Conservation (phyloP, 1,140 invertebrate genomes). For the Portunus trituberculatus region DNA sequence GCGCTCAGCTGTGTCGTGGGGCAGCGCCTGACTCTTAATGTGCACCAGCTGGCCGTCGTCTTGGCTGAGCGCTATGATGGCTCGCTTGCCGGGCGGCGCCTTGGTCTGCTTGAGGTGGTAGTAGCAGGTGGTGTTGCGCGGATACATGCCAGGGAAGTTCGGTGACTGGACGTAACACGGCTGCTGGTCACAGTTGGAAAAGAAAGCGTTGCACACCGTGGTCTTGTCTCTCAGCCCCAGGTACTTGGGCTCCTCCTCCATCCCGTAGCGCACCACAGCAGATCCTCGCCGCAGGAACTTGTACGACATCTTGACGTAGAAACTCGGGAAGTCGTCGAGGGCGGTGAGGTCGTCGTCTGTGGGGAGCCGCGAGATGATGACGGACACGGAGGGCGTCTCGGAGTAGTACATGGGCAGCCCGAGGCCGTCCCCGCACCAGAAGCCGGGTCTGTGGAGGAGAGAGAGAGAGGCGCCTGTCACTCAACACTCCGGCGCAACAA, state of each 20-base stretch:
- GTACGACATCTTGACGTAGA: slow-evolving; percentile 85
- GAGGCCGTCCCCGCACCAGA: slow-evolving; percentile 92
- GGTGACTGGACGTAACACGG: slow-evolving; percentile 91
- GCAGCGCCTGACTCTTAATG: slow-evolving; percentile 73
- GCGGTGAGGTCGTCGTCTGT: slow-evolving; percentile 77
- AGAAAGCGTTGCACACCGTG: slow-evolving; percentile 90
- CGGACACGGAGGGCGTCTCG: slow-evolving; percentile 88
- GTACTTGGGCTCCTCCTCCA: slow-evolving; percentile 80
- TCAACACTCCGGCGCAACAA: too few species aligned
- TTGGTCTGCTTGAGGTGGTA: slow-evolving; percentile 87
- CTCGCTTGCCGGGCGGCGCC: slow-evolving; percentile 81
- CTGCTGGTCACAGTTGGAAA: slow-evolving; percentile 93
- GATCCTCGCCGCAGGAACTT: slow-evolving; percentile 87
- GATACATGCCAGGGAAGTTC: slow-evolving; percentile 92
- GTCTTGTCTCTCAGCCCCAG: slow-evolving; percentile 87
- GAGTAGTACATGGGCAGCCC: slow-evolving; percentile 92
- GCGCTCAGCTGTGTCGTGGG: slow-evolving; percentile 72
- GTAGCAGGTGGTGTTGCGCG: slow-evolving; percentile 91
- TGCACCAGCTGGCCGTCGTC: slow-evolving; percentile 71
- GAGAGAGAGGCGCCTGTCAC: not conserved
- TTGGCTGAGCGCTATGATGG: slow-evolving; percentile 75
- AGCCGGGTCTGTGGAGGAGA: slow-evolving; percentile 81
- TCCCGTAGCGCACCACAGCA: slow-evolving; percentile 88
- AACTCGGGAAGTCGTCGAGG: slow-evolving; percentile 76
- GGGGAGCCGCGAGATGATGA: slow-evolving; percentile 82